A percentile compares a stretch with the other conserved stretches of the same genome.
Conservation (phyloP, 2,113 vertebrate genomes). For the Tragelaphus strepsiceros region DNA sequence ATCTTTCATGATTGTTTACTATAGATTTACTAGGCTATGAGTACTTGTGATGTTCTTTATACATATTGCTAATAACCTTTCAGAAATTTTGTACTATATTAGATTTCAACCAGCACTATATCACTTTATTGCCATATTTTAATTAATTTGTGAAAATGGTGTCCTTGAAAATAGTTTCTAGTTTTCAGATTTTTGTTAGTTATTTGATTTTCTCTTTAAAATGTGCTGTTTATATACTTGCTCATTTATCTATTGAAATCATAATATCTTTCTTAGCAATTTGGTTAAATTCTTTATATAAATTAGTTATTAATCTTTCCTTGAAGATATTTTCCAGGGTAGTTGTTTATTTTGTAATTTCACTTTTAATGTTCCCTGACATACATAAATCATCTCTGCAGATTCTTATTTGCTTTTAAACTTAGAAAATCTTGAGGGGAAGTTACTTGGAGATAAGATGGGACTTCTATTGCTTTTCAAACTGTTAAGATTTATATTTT, state of each 20-base stretch:
- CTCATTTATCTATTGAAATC: not conserved
- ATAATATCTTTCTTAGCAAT: not conserved
- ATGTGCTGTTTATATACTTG: not conserved
- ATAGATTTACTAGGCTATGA: not conserved
- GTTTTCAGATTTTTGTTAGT: not conserved
- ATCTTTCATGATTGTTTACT: not conserved
- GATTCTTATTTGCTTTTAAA: not conserved
- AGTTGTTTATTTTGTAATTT: not conserved
- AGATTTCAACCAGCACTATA: not conserved
- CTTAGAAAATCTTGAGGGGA: not conserved
- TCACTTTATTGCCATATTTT: not conserved
- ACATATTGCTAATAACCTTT: not conserved
- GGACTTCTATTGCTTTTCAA: not conserved
- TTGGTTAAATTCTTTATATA: not conserved
- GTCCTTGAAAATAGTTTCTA: not conserved
- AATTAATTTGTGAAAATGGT: not conserved
- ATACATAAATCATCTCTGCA: not conserved
- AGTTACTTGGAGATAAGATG: not conserved
- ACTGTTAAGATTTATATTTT: not conserved
- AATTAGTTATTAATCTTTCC: not conserved
- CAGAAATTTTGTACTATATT: not conserved
- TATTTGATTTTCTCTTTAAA: not conserved
- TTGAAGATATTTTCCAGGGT: not conserved
- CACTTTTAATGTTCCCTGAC: not conserved
- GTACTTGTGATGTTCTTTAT: not conserved